Conservation (phyloP, 2,888 invertebrate genomes). For the Synanthedon andrenaeformis region DNA sequence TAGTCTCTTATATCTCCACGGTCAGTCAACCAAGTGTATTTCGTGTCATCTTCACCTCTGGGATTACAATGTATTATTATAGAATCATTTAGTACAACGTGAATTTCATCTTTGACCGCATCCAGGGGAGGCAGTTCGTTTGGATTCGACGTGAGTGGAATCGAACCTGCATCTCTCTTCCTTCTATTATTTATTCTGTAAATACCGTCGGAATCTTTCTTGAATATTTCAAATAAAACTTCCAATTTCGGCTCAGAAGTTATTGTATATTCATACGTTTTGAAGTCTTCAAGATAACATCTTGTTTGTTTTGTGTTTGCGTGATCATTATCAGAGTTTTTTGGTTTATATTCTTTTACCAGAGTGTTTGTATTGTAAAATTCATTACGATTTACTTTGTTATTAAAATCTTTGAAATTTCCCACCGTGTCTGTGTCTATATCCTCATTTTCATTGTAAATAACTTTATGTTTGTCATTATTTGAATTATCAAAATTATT, state of each 20-base stretch:
- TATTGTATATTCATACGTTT: neutral
- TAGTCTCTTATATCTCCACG: slow-evolving; percentile 14
- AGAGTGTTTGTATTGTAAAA: neutral
- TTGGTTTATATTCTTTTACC: neutral
- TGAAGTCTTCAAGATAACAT: neutral
- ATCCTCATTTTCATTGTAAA: no score
- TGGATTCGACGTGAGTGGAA: neutral
- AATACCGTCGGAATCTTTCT: slow-evolving; percentile 24
- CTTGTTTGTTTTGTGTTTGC: neutral
- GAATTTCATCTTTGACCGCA: slow-evolving; percentile 20
- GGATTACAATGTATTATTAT: slow-evolving; percentile 19
- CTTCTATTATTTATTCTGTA: slow-evolving; percentile 20
- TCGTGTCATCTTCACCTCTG: slow-evolving; percentile 2
- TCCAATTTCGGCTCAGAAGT: neutral
- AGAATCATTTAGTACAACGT: slow-evolving; percentile 22
- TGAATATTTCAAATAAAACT: slow-evolving; percentile 18
- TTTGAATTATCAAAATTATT: no score
- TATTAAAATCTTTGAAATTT: neutral
- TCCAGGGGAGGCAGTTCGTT: neutral
- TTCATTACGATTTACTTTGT: slow-evolving; percentile 2
- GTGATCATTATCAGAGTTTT: neutral
- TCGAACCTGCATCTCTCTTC: slow-evolving; percentile 7
- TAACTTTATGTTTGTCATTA: no score
- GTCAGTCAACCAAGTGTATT: neutral
- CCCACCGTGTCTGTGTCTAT: no score